These are phyloP conservation scores for Cephonodes hylas DNA, from an alignment of 2,888 invertebrate species.

Conservation along the genomic window DNA sequence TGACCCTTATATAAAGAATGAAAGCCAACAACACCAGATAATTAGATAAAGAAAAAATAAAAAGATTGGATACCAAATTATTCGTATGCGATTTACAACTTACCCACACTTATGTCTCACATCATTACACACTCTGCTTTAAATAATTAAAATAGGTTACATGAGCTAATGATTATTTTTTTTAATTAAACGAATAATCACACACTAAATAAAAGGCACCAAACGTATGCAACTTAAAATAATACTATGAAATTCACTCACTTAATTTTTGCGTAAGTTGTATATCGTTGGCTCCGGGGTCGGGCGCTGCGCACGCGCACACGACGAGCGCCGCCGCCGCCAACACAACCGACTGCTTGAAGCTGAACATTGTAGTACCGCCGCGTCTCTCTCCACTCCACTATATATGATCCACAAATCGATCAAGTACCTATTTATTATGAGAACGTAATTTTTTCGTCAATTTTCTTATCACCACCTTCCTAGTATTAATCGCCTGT, in stretches of 20 bases:
- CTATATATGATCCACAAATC: constrained; percentile 38
- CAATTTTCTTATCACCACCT: constrained; percentile 11
- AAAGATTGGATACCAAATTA: too few species aligned
- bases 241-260: constrained; percentile 4
- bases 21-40: background rate
- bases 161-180: too few species aligned
- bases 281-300: constrained; percentile 35
- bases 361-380: constrained; percentile 39
- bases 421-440: background rate
- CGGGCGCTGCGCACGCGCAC: constrained; percentile 31
- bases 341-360: constrained; percentile 37
- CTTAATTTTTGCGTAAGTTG: constrained; percentile 6
- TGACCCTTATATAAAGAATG: background rate
- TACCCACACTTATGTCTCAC: background rate
- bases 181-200: too few species aligned
- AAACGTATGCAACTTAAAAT: background rate
- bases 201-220: background rate
- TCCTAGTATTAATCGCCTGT: background rate
- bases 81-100: background rate
- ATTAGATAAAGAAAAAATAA: background rate
- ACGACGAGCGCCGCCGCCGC: constrained; percentile 38
- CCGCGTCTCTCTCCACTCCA: constrained; percentile 21
- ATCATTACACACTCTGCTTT: background rate
- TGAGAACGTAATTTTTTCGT: constrained; percentile 5
- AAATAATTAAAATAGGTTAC: too few species aligned